Evolutionary conservation across 2,888 invertebrate genomes (phyloP), one percentile per base, ranked within the genome.

Genomic region (Sarcophaga variegata): DNA sequence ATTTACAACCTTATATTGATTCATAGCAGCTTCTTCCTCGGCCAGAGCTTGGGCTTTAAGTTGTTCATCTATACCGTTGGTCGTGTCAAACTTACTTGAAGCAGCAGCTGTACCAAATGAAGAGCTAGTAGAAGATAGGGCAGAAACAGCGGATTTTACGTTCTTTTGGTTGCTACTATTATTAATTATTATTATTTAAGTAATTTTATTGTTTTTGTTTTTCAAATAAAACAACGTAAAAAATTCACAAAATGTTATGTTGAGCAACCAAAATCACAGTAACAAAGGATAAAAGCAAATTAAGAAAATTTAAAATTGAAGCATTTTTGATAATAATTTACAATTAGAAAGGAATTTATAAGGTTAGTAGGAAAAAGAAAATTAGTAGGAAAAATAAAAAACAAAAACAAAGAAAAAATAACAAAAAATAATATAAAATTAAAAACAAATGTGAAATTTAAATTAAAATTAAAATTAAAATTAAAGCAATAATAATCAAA

Each of bases 1-100:
- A 17, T 54, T 54, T 37, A 37, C 37, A 37, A 98, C 99, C 96
- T 98, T 99, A 93, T 98, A 97, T 94, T 98, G 97, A 94, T 97
- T 98, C 95, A 99, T 96, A 81, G 97, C 97, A 45, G 98, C 98
- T 93, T 99, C 98, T 93, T 99, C 99, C 92, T 99, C 99, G 47
- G 99, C 99, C 85, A 99, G 94, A 62, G 96, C 97, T 93, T 97
- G 97, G 90, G 97, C 96, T 91, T 96, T 96, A 85, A 98, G 94
- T 81, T 96, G 96, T 92, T 98, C 98, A 92, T 98, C 98, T 86
- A 98, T 96, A 80, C 96, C 96, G 91, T 96, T 96, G 88, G 96
- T 94, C 92, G 95, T 93, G 91, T 96, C 96, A 88, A 96, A 95
- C 78, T 96, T 95, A 54, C 96, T 95, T 81, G 96, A 96, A 70